Base-by-base conservation (phyloP, 2,888 invertebrate species). In the Troides oblongomaculatus region DNA sequence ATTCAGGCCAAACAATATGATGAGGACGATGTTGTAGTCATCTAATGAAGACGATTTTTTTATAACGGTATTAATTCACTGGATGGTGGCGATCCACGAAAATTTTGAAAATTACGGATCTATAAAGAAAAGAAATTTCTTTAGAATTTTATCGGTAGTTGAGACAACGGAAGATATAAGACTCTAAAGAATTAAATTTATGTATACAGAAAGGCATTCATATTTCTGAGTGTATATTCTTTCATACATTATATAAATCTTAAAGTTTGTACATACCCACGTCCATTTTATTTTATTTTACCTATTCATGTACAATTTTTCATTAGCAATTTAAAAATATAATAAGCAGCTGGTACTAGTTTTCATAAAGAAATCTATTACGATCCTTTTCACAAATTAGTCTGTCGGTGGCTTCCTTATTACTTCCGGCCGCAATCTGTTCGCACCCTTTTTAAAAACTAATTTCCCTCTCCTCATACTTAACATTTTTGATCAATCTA, bases 381-480 rank as follows among this genome's bases (percentile, higher is more conserved):
- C 10, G 57, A 10, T 57, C 21, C 21, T 43, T 61, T 57, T 62
- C 43, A 56, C 36, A 67, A 67, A 62, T 67, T 67, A 67, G 39
- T 62, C 67, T 43, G 56, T 21, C 56, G 39, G 39, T 39, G 18
- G 36, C 62, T 67, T 62, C 57, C 62, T 67, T 67, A 67, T 67
- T 67, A 61, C 62, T 62, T 62, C 62, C 62, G 43, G 57, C 62
- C 67, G 62, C 67, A 67, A 62, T 67, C 62, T 62, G 62, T 57
- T 62, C 50, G 25, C 61, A 36, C 39, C 25, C 61, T 21, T 43
- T 67, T 67, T 62, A 53, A 66, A 62, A 61, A 17, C 56, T 56
- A 23, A 18, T 66, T 66, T 66, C 61, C 56, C 23, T 62, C 56
- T 62, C 17, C 39, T 67, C 30, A 23, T 53, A 62, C 62, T 36